These are phyloP conservation scores for Boulengeromyrus knoepffleri DNA, from an alignment of 2,113 vertebrate species.

Conservation along the genomic window DNA sequence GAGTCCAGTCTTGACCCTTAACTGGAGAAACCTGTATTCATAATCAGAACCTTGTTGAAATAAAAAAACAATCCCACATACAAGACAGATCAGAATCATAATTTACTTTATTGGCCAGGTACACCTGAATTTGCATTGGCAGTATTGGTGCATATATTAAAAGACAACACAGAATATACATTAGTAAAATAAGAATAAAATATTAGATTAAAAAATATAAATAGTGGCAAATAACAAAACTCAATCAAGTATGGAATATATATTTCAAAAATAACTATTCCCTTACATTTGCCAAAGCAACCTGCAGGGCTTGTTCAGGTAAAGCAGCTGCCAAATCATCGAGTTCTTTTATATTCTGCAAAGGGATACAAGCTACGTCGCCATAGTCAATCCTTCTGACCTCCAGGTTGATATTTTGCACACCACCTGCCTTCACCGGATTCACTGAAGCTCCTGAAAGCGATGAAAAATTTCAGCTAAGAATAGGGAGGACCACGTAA, in stretches of 20 bases:
- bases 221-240: neutral
- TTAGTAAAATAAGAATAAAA: neutral
- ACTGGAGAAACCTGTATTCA: constrained; percentile 52
- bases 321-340: constrained; percentile 34
- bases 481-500: neutral
- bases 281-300: constrained; percentile 58
- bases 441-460: neutral
- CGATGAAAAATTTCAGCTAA: neutral
- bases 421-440: neutral
- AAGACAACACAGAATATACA: neutral
- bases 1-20: constrained; percentile 51
- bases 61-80: neutral
- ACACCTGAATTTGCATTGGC: neutral
- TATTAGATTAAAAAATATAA: neutral
- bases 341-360: constrained; percentile 47
- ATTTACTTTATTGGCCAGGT: neutral
- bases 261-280: neutral
- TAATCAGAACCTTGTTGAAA: neutral
- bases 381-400: constrained; percentile 58
- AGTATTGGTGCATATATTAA: neutral
- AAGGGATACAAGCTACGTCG: constrained; percentile 44
- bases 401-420: constrained; percentile 48
- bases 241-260: neutral
- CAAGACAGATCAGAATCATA: neutral
- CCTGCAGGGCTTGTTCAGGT: constrained; percentile 54